Evolutionary conservation across 2,888 invertebrate species (phyloP), one percentile per base, ranked within the genome.

Genomic region (Cheilosia variabilis): DNA sequence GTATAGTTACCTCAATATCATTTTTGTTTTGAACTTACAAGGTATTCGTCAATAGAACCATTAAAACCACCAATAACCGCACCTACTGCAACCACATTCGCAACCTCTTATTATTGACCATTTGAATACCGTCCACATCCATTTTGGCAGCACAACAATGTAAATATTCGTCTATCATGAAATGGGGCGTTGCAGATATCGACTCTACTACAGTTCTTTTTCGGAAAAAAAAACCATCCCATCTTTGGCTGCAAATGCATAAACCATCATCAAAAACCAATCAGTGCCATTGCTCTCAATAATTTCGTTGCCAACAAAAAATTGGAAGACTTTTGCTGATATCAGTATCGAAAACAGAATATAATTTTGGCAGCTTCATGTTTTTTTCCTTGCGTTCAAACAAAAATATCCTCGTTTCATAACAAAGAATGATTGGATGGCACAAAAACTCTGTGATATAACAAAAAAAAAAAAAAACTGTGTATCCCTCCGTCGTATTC

Each of bases 201-300:
- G 72, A 72, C 77, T 60, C 10, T 63, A 13, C 15, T 22, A 50
- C 43, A 22, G 15, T 41, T 41, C 31, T 60, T 52, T 53, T 47
- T 71, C 58, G 43, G 4, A 31, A 45, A 45, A 63, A 17, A 60
- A 41, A 63, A n/a, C n/a, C 43, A 65, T 77, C 68, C 75, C 60
- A 72, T 86, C 81, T 72, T 81, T 86, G 86, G 86, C 76, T 73
- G 62, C 76, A 53, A 86, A 81, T 81, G 72, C 81, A 86, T 86
- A 87, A 87, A 81, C 69, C 72, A 87, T 87, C 88, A 87, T 88
- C 88, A 88, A 87, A 88, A 88, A 84, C 88, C 80, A 86, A 88
- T 87, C 83, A 88, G 91, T 87, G 89, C 66, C 91, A 90, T 90
- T 91, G 89, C 90, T 90, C 90, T 88, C 87, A 86, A 87, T 88